A percentile compares a stretch with the other conserved stretches of the same genome.
These are phyloP conservation scores for Kuschelorhynchus macadamiae DNA, from an alignment of 2,888 invertebrate genomes.

Conservation along the genomic window DNA sequence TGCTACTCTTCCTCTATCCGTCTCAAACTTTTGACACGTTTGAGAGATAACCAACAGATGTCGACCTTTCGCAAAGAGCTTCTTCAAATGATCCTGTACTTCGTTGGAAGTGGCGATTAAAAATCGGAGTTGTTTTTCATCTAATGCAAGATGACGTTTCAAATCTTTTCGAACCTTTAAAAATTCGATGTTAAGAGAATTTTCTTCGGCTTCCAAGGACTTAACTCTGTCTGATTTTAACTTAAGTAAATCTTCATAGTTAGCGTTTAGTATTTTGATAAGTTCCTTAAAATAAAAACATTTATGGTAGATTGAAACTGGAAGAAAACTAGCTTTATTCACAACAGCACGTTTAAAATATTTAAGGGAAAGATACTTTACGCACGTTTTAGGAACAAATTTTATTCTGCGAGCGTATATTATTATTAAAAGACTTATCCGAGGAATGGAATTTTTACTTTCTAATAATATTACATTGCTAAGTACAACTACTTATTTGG, in stretches of 20 bases:
- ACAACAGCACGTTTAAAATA: too few species aligned
- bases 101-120: constrained; percentile 66
- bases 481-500: too few species aligned
- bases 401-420: too few species aligned
- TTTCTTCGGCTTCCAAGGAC: constrained; percentile 53
- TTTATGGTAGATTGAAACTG: too few species aligned
- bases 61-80: constrained; percentile 69
- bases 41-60: constrained; percentile 71
- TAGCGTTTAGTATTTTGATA: constrained; percentile 55
- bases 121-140: constrained; percentile 57
- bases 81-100: constrained; percentile 68
- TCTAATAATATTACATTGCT: too few species aligned
- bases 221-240: constrained; percentile 55
- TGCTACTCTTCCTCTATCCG: constrained; percentile 68
- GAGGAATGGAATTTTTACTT: too few species aligned
- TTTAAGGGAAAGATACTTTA: too few species aligned
- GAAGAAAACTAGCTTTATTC: too few species aligned
- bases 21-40: constrained; percentile 74
- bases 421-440: too few species aligned
- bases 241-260: constrained; percentile 51
- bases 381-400: too few species aligned
- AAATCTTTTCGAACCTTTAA: constrained; percentile 56
- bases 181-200: constrained; percentile 52
- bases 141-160: constrained; percentile 56
- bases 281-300: constrained; percentile 8